Evolutionary conservation across 2,113 vertebrate genomes (phyloP).

Genomic region (Datnioides undecimradiatus): DNA sequence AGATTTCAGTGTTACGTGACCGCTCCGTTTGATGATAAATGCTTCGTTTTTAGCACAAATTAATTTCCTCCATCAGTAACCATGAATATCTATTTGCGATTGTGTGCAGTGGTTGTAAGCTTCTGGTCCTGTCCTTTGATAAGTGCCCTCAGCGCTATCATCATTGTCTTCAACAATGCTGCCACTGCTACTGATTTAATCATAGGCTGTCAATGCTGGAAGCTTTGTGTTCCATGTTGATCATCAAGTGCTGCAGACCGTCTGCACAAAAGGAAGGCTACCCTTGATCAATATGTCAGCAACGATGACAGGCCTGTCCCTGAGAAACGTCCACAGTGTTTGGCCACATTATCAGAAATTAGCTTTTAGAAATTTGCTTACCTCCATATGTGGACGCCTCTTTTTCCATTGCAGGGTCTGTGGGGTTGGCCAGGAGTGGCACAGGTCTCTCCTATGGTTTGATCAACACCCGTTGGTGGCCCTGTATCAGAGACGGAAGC

Average conservation of each 20-base stretch:
- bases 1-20: conserved; percentile 23
- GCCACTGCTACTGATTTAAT: conserved; percentile 73
- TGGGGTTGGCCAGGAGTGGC: too few species aligned
- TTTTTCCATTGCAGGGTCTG: too few species aligned
- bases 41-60: conserved; percentile 31
- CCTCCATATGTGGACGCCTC: background rate
- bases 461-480: background rate
- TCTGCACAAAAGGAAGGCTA: conserved; percentile 59
- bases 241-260: conserved; percentile 49
- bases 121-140: conserved; percentile 39
- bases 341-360: conserved; percentile 1
- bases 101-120: background rate
- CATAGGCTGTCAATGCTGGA: conserved; percentile 64
- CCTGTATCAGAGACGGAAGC: background rate
- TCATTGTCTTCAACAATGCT: conserved; percentile 71
- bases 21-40: conserved; percentile 52
- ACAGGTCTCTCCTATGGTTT: background rate
- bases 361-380: background rate
- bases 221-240: conserved; percentile 66
- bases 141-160: conserved; percentile 66
- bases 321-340: conserved; percentile 38
- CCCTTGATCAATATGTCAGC: conserved; percentile 73
- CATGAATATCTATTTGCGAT: conserved; percentile 21
- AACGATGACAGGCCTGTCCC: conserved; percentile 64
- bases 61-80: conserved; percentile 57